Conservation (phyloP, 2,113 vertebrate genomes). For the Vireo altiloquus region DNA sequence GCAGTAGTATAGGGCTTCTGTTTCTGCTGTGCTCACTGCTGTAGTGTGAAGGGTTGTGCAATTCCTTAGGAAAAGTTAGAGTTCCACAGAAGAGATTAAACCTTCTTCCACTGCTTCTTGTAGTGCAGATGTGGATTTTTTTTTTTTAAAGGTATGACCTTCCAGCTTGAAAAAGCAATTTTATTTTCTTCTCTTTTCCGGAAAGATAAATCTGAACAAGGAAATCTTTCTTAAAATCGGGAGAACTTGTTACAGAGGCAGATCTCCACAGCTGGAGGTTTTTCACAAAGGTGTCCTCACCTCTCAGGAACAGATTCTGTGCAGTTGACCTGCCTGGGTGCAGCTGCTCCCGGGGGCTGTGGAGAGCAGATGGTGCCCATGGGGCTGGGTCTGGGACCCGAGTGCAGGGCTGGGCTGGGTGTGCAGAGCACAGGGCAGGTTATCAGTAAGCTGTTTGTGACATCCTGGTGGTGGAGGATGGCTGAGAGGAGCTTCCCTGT, state of each 20-base stretch:
- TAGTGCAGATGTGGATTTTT: not conserved
- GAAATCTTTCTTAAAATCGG: not conserved
- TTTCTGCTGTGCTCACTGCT: not conserved
- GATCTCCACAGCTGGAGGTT: not conserved
- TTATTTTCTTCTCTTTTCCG: not conserved
- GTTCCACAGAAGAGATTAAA: not conserved
- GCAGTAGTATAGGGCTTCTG: not conserved
- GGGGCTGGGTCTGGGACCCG: not conserved
- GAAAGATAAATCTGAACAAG: not conserved
- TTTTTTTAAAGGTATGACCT: not conserved
- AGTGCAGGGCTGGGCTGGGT: not conserved
- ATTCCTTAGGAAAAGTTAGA: not conserved
- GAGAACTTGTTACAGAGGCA: not conserved
- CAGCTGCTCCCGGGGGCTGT: not conserved
- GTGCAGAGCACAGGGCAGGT: not conserved
- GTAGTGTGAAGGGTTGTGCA: not conserved
- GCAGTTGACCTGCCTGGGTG: not conserved
- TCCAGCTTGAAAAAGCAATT: not conserved
- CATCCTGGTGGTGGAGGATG: not conserved
- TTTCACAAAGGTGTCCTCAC: not conserved
- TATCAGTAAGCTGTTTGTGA: rapidly evolving
- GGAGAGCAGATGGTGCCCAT: not conserved
- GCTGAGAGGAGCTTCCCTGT: not conserved
- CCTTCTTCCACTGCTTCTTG: not conserved
- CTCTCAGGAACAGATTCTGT: not conserved